Evolutionary conservation across 2,797 vertebrate genomes (phyloP).

Genomic region (Cyprinella venusta): DNA sequence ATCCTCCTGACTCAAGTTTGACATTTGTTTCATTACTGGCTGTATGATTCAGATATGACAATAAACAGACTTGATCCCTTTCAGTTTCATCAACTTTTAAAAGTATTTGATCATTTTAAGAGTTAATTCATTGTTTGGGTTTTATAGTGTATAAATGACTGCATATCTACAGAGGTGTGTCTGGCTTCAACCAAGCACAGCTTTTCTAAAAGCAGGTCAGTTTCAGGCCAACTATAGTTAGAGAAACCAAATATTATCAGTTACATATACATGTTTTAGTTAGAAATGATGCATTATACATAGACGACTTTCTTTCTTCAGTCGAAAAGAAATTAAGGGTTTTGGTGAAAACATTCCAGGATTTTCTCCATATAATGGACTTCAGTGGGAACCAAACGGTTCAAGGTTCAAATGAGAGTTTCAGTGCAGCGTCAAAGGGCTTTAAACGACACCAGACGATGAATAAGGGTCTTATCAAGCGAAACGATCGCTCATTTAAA

Average conservation of each 20-base stretch:
- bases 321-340: too few relatives aligned
- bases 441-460: too few relatives aligned
- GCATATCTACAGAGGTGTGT: neutral
- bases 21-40: slow-evolving; percentile 3
- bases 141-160: neutral
- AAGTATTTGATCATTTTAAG: neutral
- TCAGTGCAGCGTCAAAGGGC: too few relatives aligned
- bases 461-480: too few relatives aligned
- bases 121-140: neutral
- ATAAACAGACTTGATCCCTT: neutral
- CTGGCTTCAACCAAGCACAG: neutral
- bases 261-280: neutral
- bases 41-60: slow-evolving; percentile 5
- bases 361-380: too few relatives aligned
- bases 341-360: too few relatives aligned
- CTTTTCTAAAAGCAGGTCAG: neutral
- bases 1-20: neutral
- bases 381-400: too few relatives aligned
- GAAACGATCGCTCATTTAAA: too few relatives aligned
- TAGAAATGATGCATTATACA: neutral
- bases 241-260: neutral
- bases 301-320: too few relatives aligned
- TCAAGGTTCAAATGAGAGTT: too few relatives aligned
- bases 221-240: neutral
- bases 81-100: neutral